phyloP scores from a whole-genome alignment of 2,888 invertebrate species.

The Tanypteryx hageni region DNA sequence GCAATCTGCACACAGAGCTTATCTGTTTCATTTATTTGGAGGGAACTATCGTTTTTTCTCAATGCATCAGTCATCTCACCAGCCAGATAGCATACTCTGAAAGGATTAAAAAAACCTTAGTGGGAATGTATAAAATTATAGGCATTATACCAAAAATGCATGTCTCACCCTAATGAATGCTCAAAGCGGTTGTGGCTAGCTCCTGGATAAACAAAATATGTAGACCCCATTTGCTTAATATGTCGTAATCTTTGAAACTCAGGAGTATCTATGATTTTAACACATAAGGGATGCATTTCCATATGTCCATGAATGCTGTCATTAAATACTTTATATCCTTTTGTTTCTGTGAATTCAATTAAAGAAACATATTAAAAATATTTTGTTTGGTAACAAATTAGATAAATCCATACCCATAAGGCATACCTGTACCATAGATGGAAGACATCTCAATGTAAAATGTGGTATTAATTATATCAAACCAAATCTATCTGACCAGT shows the following conservation, averaged over 20 bases:
- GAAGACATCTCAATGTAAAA: too few relatives aligned
- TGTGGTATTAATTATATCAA: too few relatives aligned
- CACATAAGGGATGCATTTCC: slow-evolving; percentile 75
- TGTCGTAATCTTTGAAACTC: slow-evolving; percentile 81
- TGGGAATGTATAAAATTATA: not conserved
- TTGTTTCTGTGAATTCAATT: not conserved
- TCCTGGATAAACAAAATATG: slow-evolving; percentile 76
- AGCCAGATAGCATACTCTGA: slow-evolving; percentile 78
- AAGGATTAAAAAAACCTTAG: slow-evolving; percentile 52
- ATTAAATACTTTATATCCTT: slow-evolving; percentile 72
- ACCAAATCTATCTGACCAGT: too few relatives aligned
- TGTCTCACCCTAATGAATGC: slow-evolving; percentile 78
- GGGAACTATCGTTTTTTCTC: slow-evolving; percentile 73
- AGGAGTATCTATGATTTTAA: slow-evolving; percentile 78
- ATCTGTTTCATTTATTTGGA: slow-evolving; percentile 75
- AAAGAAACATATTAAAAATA: too few relatives aligned
- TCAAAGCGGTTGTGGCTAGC: slow-evolving; percentile 79
- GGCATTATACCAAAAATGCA: not conserved
- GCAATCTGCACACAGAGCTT: slow-evolving; percentile 79
- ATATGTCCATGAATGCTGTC: slow-evolving; percentile 78
- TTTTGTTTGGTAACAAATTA: too few relatives aligned
- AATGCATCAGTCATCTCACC: slow-evolving; percentile 75
- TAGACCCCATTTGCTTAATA: slow-evolving; percentile 79
- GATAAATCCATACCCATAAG: too few relatives aligned
- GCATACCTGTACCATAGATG: too few relatives aligned